Percentiles rank a stretch among this genome's conserved stretches.
These are phyloP conservation scores for Peromyscus polionotus DNA, from an alignment of 2,113 vertebrate species.

Conservation along the genomic window DNA sequence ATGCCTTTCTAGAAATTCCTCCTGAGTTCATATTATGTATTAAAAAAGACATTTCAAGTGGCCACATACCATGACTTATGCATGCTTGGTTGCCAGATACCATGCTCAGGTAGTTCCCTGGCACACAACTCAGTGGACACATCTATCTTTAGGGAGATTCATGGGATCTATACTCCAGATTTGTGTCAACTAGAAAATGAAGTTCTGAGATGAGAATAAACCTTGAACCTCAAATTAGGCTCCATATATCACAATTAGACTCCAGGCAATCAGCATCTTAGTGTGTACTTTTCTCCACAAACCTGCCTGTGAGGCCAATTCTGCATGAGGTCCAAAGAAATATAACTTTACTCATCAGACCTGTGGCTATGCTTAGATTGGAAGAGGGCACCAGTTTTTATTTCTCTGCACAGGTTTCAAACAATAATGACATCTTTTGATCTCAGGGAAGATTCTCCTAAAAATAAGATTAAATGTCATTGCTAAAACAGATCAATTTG, in stretches of 20 bases:
- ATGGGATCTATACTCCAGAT: neutral
- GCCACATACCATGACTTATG: neutral
- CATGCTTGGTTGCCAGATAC: neutral
- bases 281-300: neutral
- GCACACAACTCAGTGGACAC: neutral
- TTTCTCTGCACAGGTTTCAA: constrained; percentile 12
- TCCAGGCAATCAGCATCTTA: neutral
- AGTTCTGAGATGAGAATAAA: constrained; percentile 62
- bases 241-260: constrained; percentile 34
- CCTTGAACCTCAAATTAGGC: neutral
- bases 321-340: neutral
- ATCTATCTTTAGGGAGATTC: neutral
- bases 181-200: constrained; percentile 67
- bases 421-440: constrained; percentile 38
- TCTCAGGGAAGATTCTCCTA: constrained; percentile 41
- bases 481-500: constrained; percentile 38
- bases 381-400: neutral
- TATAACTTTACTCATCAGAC: neutral
- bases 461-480: constrained; percentile 60
- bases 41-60: neutral
- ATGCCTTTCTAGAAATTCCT: neutral
- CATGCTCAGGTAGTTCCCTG: neutral
- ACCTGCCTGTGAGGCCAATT: neutral
- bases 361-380: neutral
- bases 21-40: neutral